Percentiles rank a stretch among this genome's conserved stretches.
phyloP scores from a whole-genome alignment of 2,797 vertebrate species.

The Manis pentadactyla region DNA sequence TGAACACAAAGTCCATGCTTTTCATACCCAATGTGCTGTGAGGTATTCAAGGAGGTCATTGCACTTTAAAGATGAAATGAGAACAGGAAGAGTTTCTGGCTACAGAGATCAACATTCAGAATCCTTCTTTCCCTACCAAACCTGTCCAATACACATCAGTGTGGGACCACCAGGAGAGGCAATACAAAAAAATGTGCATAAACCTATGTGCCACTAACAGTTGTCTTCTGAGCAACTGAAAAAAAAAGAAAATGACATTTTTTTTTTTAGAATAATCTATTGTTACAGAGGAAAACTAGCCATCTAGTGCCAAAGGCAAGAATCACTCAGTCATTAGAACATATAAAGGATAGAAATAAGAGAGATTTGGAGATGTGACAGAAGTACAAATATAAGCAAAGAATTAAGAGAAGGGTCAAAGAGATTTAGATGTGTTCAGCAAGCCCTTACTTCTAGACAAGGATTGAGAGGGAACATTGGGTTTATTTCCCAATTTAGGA shows the following conservation, averaged over 20 bases:
- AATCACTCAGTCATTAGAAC: neutral
- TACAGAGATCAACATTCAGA: neutral
- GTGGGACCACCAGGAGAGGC: neutral
- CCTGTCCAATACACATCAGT: neutral
- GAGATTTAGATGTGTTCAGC: neutral
- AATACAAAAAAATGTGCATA: neutral
- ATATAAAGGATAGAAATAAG: neutral
- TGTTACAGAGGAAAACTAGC: neutral
- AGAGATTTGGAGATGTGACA: neutral
- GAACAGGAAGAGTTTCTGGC: neutral
- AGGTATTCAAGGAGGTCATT: neutral
- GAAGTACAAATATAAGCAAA: neutral
- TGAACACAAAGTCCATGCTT: neutral
- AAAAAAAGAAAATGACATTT: neutral
- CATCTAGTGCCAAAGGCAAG: neutral
- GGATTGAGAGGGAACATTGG: neutral
- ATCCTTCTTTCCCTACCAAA: neutral
- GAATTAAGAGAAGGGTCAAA: neutral
- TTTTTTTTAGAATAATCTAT: neutral
- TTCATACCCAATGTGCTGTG: neutral
- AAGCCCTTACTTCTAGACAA: neutral
- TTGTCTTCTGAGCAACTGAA: neutral
- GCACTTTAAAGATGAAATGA: neutral
- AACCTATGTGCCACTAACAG: neutral
- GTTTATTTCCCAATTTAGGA: neutral